phyloP scores from a whole-genome alignment of 2,888 invertebrate genomes.

The Cephus nigrinus region DNA sequence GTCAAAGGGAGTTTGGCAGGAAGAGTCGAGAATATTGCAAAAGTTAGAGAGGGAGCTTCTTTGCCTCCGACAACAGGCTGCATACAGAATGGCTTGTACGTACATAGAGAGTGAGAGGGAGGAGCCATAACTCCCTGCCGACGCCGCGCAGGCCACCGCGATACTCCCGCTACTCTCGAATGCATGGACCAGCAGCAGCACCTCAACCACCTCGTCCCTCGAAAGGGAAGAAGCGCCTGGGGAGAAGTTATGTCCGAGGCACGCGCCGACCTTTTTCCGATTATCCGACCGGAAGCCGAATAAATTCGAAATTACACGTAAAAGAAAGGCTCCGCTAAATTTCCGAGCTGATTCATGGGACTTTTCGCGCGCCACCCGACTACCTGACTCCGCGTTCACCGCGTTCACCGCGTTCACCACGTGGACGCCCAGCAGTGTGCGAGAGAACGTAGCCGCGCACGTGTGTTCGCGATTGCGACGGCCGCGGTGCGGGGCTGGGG shows the following conservation, averaged over 20 bases:
- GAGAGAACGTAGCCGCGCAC: too few species aligned
- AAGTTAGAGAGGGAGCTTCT: constrained; percentile 43
- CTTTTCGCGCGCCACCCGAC: neutral
- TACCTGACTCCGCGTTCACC: too few species aligned
- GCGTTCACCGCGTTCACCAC: too few species aligned
- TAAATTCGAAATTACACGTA: neutral
- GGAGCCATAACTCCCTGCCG: constrained; percentile 27
- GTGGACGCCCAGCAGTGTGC: too few species aligned
- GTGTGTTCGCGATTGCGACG: too few species aligned
- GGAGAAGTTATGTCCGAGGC: neutral
- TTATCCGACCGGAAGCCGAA: neutral
- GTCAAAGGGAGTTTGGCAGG: constrained; percentile 17
- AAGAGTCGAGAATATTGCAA: constrained; percentile 52
- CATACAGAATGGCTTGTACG: constrained; percentile 43
- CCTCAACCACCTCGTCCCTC: too few species aligned
- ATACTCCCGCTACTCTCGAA: constrained; percentile 47
- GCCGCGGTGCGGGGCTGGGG: neutral
- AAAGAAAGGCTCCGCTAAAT: neutral
- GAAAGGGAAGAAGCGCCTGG: neutral
- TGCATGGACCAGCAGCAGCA: constrained; percentile 43
- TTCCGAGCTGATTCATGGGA: neutral
- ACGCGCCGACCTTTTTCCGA: neutral
- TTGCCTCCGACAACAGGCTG: constrained; percentile 45
- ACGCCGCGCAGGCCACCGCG: constrained; percentile 23
- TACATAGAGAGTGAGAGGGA: constrained; percentile 18